Evolutionary conservation across 2,113 vertebrate genomes (phyloP), one percentile per base, ranked within the genome.

Genomic region (Zapornia atra): DNA sequence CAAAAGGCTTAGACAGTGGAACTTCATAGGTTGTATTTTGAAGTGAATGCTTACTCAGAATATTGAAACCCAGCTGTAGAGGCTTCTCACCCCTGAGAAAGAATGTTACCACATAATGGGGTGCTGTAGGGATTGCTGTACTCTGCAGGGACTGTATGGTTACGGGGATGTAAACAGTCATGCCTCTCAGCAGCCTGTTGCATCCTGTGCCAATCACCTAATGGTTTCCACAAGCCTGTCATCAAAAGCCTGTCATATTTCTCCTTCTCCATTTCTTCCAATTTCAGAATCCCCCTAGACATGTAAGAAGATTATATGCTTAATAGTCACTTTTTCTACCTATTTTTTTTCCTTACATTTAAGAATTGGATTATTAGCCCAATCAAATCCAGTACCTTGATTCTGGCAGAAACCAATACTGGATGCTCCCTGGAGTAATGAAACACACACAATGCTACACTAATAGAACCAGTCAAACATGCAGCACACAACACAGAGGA

Each of bases 261-360:
- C 53, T 88, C 42, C 48, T 75, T 79, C 50, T 72, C 72, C n/a
- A 65, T 76, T 95, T 93, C 65, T 88, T 93, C 36, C 42, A 31
- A 31, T 96, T 94, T 92, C 64, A 68, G 77, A 92, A 86, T 61
- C 56, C 56, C 64, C n/a, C 31, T 18, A 86, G 83, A 91, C 36
- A 28, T 9, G 10, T 4, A 61, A 82, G 33, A 50, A 42, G 40
- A 81, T 72, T 21, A 83, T 42, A 81, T 10, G 5, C 80, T 78
- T 36, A 63, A 82, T 9, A 79, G 84, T 40, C 21, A 40, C 80
- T 86, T 82, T 54, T 91, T 56, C 86, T 79, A 64, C 53, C 57
- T n/a, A n/a, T 65, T 48, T 76, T 82, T 90, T 86, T 83, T 10
- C 48, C 20, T 48, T 48, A 20, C 48, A 71, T 60, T 92, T 80